Evolutionary conservation across 2,888 invertebrate genomes (phyloP).

Genomic region (Drosophila sordidula): DNA sequence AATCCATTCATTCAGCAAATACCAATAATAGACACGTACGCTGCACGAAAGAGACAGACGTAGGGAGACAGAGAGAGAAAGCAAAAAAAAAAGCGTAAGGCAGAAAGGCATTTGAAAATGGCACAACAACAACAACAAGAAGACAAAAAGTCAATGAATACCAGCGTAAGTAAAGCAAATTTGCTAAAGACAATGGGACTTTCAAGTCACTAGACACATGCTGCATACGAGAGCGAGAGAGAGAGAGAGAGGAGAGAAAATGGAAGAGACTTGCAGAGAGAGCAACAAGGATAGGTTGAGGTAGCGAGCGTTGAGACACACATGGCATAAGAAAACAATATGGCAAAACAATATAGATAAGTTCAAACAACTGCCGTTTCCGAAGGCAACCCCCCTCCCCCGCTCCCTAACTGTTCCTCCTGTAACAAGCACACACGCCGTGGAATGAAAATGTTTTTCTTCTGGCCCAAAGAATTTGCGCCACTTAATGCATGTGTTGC

Average conservation of each 20-base stretch:
- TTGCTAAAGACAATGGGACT: constrained; percentile 74
- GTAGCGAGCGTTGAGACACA: constrained; percentile 57
- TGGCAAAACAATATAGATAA: constrained; percentile 82
- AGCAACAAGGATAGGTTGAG: background rate
- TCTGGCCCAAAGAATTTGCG: constrained; percentile 66
- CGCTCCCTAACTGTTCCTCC: too few species aligned
- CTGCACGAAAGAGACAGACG: constrained; percentile 19
- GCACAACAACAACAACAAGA: constrained; percentile 39
- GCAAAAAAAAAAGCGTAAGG: constrained; percentile 16
- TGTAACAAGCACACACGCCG: constrained; percentile 41
- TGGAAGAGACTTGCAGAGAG: background rate
- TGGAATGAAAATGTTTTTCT: constrained; percentile 79
- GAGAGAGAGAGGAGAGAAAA: constrained; percentile 3
- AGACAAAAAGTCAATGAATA: constrained; percentile 74
- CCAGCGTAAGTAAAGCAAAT: constrained; percentile 76
- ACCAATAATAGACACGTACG: constrained; percentile 80
- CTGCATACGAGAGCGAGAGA: background rate
- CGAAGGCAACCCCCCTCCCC: background rate
- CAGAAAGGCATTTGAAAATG: constrained; percentile 71
- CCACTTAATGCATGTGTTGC: constrained; percentile 57
- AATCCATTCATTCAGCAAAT: constrained; percentile 80
- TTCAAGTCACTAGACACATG: constrained; percentile 56
- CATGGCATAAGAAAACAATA: constrained; percentile 80
- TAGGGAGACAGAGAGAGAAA: constrained; percentile 4
- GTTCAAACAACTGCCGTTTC: constrained; percentile 74